These are phyloP conservation scores for Vireo griseus DNA, from an alignment of 2,797 vertebrate species.

Conservation along the genomic window DNA sequence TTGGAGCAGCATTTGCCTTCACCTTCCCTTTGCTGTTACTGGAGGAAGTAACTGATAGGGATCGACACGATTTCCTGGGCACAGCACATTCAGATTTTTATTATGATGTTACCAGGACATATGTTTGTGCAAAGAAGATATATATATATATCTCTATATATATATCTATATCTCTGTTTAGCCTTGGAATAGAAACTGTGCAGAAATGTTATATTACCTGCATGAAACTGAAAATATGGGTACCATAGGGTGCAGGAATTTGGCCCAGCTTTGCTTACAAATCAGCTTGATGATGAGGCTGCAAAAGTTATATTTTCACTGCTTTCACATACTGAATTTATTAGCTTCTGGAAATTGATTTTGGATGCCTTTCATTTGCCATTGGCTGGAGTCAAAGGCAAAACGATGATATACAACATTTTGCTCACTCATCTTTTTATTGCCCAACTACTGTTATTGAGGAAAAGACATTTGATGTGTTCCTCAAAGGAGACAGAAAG, in stretches of 20 bases:
- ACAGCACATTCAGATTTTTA: conserved; percentile 55
- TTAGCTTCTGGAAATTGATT: conserved; percentile 72
- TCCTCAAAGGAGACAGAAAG: conserved; percentile 36
- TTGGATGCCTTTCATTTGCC: conserved; percentile 74
- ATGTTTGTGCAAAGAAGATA: conserved; percentile 51
- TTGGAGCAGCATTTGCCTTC: conserved; percentile 22
- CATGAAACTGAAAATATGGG: conserved; percentile 55
- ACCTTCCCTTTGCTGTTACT: background rate
- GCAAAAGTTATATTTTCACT: conserved; percentile 64
- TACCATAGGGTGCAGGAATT: conserved; percentile 33
- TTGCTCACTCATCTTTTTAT: conserved; percentile 68
- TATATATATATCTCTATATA: background rate
- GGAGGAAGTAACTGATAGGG: conserved; percentile 29
- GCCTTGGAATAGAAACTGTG: conserved; percentile 26
- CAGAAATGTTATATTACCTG: conserved; percentile 57
- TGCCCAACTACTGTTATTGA: conserved; percentile 60
- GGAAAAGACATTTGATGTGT: conserved; percentile 30
- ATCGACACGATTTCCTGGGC: conserved; percentile 21
- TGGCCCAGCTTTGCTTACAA: conserved; percentile 63
- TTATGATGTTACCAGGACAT: conserved; percentile 51
- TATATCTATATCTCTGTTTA: conserved; percentile 1
- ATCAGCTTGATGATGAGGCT: conserved; percentile 61
- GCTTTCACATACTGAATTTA: conserved; percentile 64
- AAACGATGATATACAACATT: conserved; percentile 51
- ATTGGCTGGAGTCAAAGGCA: conserved; percentile 66